Evolutionary conservation across 2,797 vertebrate species (phyloP).

Genomic region (Gymnothorax javanicus): DNA sequence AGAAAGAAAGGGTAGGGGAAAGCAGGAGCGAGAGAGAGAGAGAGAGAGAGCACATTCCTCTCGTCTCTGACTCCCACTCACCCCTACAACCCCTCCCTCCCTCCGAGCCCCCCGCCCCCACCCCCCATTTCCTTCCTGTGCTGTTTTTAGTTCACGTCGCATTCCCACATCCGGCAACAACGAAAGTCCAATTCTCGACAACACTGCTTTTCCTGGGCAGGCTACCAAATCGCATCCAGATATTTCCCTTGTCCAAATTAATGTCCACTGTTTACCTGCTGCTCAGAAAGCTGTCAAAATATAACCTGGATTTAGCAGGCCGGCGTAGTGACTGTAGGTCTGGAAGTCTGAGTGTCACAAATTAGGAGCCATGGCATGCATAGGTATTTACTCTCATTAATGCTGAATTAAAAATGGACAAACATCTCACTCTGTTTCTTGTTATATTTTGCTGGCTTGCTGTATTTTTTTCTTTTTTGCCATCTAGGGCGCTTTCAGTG

Average conservation of each 20-base stretch:
- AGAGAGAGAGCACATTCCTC: constrained; percentile 61
- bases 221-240: not conserved
- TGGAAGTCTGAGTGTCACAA: not conserved
- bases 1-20: constrained; percentile 45
- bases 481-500: not conserved
- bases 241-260: constrained; percentile 18
- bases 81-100: constrained; percentile 39
- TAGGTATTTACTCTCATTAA: not conserved
- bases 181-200: constrained; percentile 71
- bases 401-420: not conserved
- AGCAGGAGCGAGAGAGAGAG: constrained; percentile 59
- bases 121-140: constrained; percentile 81
- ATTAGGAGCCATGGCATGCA: not conserved
- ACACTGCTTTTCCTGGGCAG: constrained; percentile 15
- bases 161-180: constrained; percentile 81
- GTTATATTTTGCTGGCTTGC: not conserved
- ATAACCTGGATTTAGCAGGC: not conserved
- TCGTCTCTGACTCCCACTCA: constrained; percentile 77
- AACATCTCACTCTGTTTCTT: not conserved
- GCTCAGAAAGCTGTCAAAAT: not conserved
- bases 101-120: constrained; percentile 51
- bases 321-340: not conserved
- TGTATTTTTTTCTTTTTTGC: not conserved
- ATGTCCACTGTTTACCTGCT: not conserved
- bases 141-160: constrained; percentile 77